Conservation (phyloP, 2,113 vertebrate species). For the Sinocyclocheilus grahami region DNA sequence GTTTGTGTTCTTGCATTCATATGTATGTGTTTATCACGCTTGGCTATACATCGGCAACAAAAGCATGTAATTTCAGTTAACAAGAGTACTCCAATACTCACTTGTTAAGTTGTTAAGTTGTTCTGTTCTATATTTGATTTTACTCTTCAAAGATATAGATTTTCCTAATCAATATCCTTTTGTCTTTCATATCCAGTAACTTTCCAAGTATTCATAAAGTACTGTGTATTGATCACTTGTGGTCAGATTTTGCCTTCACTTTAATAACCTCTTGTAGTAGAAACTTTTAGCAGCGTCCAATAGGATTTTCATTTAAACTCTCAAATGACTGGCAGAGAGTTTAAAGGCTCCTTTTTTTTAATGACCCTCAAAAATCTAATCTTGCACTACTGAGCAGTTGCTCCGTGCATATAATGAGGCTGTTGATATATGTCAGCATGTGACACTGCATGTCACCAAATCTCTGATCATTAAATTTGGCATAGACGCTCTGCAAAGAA, state of each 20-base stretch:
- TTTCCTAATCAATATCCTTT: slow-evolving; percentile 4
- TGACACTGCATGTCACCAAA: slow-evolving; percentile 24
- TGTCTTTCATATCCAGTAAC: background rate
- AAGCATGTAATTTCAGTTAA: background rate
- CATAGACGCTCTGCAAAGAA: background rate
- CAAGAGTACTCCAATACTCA: background rate
- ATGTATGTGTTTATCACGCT: background rate
- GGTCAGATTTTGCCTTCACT: background rate
- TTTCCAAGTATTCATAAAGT: slow-evolving; percentile 9
- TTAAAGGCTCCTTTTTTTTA: background rate
- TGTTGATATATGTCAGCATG: slow-evolving; percentile 7
- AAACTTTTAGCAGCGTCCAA: background rate
- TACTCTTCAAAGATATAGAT: background rate
- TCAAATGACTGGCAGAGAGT: background rate
- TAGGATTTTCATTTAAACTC: background rate
- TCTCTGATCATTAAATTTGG: slow-evolving; percentile 1
- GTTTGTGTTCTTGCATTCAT: background rate
- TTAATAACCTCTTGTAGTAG: background rate
- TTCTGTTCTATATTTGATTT: background rate
- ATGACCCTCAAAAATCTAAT: slow-evolving; percentile 26
- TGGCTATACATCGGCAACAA: background rate
- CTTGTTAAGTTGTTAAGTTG: slow-evolving; percentile 21
- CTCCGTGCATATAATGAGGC: background rate
- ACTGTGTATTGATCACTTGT: background rate
- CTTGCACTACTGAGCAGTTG: background rate